Evolutionary conservation across 2,797 vertebrate genomes (phyloP), one percentile per base, ranked within the genome.

Genomic region (Momotus momota): DNA sequence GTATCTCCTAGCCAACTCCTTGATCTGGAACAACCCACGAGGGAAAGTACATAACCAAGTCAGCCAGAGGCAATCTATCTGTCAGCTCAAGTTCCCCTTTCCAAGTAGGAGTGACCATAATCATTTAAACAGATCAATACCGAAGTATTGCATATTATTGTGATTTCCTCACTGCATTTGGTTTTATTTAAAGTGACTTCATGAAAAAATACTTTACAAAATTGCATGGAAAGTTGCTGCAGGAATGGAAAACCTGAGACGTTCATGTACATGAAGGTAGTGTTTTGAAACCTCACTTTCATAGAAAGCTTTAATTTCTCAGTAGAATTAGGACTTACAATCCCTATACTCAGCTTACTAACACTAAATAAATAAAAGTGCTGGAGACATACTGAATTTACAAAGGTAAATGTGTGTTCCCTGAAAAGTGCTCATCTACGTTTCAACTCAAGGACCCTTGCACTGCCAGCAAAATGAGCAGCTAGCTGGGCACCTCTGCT

Each of bases 201-300:
- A 29, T 41, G 29, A 65, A 25, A 49, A 91, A 88, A 29, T 26
- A 71, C 41, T 80, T 78, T 49, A n/a, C 22, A 72, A 60, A 82
- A 81, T 5, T 40, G 7, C 40, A 22, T 2, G 10, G 38, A 73
- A 87, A 66, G 3, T 25, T 84, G 69, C 49, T 78, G 27, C 31
- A 81, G 18, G 27, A 89, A 58, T 25, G 12, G 31, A 70, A 87
- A 81, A 40, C 9, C 1, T 35, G 43, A 64, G 7, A 12, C 5
- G 27, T 33, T 72, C 33, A 11, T 11, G 27, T 1, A n/a, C 1
- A 0, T 6, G 8, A 66, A 72, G 12, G 6, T 8, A 67, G 35
- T 3, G 7, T 41, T 91, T 77, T 82, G n/a, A 52, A 94, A 73
- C 2, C 11, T 55, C 15, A 7, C 29, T 77, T 85, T 81, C 18